Conservation (phyloP, 2,113 vertebrate genomes). For the Saimiri boliviensis region DNA sequence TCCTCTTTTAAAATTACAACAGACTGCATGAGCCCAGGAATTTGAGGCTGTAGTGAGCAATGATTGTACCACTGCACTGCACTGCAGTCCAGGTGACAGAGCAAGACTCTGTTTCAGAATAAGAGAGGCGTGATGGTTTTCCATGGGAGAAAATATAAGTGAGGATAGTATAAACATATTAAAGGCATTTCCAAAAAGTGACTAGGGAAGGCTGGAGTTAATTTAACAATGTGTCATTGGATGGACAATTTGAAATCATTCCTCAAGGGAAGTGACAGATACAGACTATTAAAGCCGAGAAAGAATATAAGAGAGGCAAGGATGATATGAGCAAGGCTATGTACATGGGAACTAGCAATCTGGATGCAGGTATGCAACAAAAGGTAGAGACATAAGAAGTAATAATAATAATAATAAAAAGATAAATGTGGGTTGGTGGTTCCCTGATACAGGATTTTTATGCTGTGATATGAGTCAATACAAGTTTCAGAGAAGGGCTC, state of each 20-base stretch:
- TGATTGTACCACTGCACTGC: too few relatives aligned
- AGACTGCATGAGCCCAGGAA: not conserved
- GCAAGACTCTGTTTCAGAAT: too few relatives aligned
- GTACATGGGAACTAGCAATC: not conserved
- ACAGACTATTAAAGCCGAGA: not conserved
- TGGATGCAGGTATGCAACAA: not conserved
- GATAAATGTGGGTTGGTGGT: not conserved
- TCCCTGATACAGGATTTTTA: not conserved
- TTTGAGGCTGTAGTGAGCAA: too few relatives aligned
- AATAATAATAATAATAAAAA: not conserved
- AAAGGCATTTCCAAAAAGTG: not conserved
- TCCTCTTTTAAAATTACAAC: conserved; percentile 40
- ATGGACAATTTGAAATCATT: not conserved
- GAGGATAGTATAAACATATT: conserved; percentile 28
- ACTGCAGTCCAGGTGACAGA: too few relatives aligned
- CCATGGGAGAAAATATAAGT: conserved; percentile 7
- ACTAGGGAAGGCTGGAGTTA: not conserved
- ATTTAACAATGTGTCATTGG: not conserved
- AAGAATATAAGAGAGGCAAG: not conserved
- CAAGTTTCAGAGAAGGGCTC: not conserved
- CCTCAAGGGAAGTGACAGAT: not conserved
- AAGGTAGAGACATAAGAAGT: not conserved
- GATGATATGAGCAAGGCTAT: not conserved
- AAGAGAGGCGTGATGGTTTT: not conserved
- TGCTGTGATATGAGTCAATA: not conserved